Conservation (phyloP, 2,888 invertebrate species). For the Cephus runcator region DNA sequence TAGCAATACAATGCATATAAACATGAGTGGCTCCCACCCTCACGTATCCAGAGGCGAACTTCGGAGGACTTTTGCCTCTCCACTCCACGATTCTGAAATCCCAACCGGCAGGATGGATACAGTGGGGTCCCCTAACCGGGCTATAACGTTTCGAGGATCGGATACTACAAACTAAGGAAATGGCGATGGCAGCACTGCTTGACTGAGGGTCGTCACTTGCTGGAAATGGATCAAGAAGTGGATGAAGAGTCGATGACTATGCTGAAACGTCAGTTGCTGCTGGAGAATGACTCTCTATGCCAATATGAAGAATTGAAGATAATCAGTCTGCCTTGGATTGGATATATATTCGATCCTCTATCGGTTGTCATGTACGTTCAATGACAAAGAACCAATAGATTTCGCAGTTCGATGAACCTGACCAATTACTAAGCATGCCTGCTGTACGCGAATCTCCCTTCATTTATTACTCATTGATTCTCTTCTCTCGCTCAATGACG, state of each 20-base stretch:
- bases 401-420: background rate
- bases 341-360: background rate
- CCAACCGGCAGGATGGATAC: background rate
- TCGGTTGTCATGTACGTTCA: background rate
- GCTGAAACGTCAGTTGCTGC: background rate
- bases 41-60: slow-evolving; percentile 30
- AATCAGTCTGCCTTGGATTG: background rate
- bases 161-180: background rate
- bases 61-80: background rate
- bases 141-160: slow-evolving; percentile 41
- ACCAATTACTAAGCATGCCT: background rate
- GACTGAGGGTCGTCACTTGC: background rate
- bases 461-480: background rate
- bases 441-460: background rate
- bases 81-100: slow-evolving; percentile 3
- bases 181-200: background rate
- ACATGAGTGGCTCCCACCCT: slow-evolving; percentile 53
- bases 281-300: background rate
- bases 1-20: slow-evolving; percentile 65
- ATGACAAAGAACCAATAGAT: background rate
- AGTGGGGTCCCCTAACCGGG: slow-evolving; percentile 30
- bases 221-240: background rate
- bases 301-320: background rate
- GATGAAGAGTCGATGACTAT: background rate
- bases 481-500: background rate